These are phyloP conservation scores for Torymus auratus DNA, from an alignment of 2,888 invertebrate genomes.

Conservation along the genomic window DNA sequence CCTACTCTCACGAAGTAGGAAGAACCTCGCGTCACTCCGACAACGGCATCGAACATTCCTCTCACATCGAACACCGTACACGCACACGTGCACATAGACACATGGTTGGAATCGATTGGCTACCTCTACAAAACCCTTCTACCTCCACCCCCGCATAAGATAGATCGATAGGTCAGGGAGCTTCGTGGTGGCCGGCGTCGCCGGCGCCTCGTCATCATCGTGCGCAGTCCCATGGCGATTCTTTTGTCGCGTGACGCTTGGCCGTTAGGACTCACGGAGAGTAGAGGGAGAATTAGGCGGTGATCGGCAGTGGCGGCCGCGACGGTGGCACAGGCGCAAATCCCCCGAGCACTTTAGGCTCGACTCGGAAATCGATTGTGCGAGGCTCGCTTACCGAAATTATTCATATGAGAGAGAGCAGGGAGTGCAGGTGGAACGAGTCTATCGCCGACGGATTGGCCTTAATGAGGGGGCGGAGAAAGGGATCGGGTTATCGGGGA, in stretches of 20 bases:
- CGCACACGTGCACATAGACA: too few species aligned
- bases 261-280: constrained; percentile 65
- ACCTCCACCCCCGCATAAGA: background rate
- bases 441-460: constrained; percentile 35
- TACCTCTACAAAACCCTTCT: constrained; percentile 3
- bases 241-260: constrained; percentile 69
- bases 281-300: too few species aligned
- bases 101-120: constrained; percentile 7
- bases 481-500: background rate
- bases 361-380: constrained; percentile 39
- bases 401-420: constrained; percentile 38
- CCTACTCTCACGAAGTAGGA: too few species aligned
- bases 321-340: background rate
- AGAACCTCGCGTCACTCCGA: too few species aligned
- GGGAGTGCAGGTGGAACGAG: constrained; percentile 7
- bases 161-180: constrained; percentile 57
- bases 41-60: too few species aligned
- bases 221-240: constrained; percentile 66
- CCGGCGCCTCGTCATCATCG: background rate
- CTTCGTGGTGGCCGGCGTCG: constrained; percentile 10
- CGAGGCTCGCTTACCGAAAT: constrained; percentile 25
- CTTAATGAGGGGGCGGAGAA: constrained; percentile 36
- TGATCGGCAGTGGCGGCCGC: too few species aligned
- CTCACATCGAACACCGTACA: too few species aligned
- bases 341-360: constrained; percentile 7